Conservation (phyloP, 1,140 invertebrate genomes). For the Oryctes rhinoceros region DNA sequence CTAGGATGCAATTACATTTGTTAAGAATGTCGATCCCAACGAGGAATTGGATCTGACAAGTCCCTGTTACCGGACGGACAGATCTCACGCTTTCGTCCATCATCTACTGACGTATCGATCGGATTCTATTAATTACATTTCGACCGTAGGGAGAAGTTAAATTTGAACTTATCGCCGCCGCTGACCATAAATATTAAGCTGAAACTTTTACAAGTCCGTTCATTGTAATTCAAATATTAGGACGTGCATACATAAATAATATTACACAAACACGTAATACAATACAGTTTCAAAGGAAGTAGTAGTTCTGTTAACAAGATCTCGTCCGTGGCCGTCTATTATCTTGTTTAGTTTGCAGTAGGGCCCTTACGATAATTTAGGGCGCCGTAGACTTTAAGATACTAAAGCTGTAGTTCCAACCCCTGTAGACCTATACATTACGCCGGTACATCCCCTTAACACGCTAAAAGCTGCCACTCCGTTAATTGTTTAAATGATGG, state of each 20-base stretch:
- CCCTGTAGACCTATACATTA: slow-evolving; percentile 39
- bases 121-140: no score
- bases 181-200: no score
- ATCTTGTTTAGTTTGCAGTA: slow-evolving; percentile 40
- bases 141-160: no score
- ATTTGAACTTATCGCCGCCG: no score
- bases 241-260: slow-evolving; percentile 6
- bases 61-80: no score
- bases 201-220: background rate
- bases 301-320: slow-evolving; percentile 33
- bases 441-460: slow-evolving; percentile 35
- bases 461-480: slow-evolving; percentile 36
- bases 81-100: no score
- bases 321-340: slow-evolving; percentile 8
- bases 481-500: slow-evolving; percentile 41
- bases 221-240: background rate
- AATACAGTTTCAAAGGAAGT: slow-evolving; percentile 26
- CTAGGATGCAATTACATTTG: no score
- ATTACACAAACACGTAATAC: slow-evolving; percentile 16
- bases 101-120: no score
- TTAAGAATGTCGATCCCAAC: no score
- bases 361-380: slow-evolving; percentile 31
- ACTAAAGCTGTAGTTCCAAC: slow-evolving; percentile 38
- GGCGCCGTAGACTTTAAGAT: slow-evolving; percentile 5
- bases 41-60: no score